Base-by-base conservation (phyloP, 2,888 invertebrate genomes). In the Oscheius sp. region DNA sequence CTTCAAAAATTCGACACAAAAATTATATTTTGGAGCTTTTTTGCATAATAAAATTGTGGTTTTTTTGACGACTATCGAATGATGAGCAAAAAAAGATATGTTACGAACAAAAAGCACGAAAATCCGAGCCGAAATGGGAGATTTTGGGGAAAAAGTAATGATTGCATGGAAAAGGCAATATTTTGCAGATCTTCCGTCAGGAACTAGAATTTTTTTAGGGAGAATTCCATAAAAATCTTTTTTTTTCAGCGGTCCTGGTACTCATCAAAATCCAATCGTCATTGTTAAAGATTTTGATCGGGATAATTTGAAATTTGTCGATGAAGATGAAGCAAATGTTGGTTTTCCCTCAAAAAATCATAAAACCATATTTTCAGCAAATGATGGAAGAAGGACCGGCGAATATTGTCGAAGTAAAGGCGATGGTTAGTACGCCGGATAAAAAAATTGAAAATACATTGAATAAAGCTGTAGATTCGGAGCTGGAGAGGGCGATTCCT, bases 381-480 rank as follows among this genome's bases (percentile, higher is more conserved):
- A 76, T 73, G 72, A 56, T 73, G 61, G 68, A 66, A 59, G 68
- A 73, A 55, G 75, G 75, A 9, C 76, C 77, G 7, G 75, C 77
- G 27, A 81, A 83, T 52, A 80, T 83, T n/a, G 79, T 83, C 21
- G 83, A 83, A 46, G 78, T 83, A 35, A 81, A 81, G 55, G 82
- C 82, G 1, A 80, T 79, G 45, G 82, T 82, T 23, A 75, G 75
- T 46, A 76, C 78, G 7, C 79, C 80, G 5, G 78, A 82, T 66
- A 61, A 74, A 21, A 74, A 76, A 25, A 69, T 78, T n/a, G 76
- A 77, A 21, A 73, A 70, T 9, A 76, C 75, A 9, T 59, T 81
- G 21, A 78, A 80, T 55, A 69, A 71, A 46, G 81, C 81, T 2
- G 80, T 83, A 9, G 74, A 75, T 18, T 68, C 73, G 25, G 82